These are phyloP conservation scores for Drosophila paracracens DNA, from an alignment of 2,888 invertebrate genomes.

Conservation along the genomic window DNA sequence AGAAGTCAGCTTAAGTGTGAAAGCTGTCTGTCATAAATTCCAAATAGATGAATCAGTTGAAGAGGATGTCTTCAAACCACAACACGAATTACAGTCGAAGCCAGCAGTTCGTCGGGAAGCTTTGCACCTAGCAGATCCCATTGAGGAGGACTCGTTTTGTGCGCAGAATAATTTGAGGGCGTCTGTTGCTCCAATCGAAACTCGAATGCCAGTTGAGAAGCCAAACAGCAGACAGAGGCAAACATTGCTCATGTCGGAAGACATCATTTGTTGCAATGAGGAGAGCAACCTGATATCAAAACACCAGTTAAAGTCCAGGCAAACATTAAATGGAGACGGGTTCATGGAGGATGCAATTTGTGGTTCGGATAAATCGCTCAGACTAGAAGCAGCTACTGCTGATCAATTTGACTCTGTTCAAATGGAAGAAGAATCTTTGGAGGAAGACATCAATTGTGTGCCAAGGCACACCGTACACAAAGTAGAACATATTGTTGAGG, in stretches of 20 bases:
- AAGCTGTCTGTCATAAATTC: neutral
- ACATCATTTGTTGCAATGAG: neutral
- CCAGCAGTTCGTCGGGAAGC: constrained; percentile 4
- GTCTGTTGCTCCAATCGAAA: neutral
- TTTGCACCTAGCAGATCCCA: neutral
- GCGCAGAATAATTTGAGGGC: neutral
- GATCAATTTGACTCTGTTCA: neutral
- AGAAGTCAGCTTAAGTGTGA: neutral
- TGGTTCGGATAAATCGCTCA: neutral
- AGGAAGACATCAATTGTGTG: constrained; percentile 10
- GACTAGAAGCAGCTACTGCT: neutral
- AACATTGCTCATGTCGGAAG: constrained; percentile 20
- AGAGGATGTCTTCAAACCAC: neutral
- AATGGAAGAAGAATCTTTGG: constrained; percentile 3
- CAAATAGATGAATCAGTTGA: constrained; percentile 4
- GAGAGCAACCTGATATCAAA: neutral
- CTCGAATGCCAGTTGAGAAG: neutral
- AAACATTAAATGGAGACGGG: constrained; percentile 15
- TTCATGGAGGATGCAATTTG: constrained; percentile 22
- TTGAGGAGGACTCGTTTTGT: neutral
- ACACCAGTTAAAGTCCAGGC: neutral
- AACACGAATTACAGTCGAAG: neutral
- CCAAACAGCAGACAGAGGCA: constrained; percentile 6
- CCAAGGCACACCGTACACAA: neutral
- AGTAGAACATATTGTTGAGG: constrained; percentile 10